Conservation (phyloP, 2,888 invertebrate genomes). For the Brachyptera risi region DNA sequence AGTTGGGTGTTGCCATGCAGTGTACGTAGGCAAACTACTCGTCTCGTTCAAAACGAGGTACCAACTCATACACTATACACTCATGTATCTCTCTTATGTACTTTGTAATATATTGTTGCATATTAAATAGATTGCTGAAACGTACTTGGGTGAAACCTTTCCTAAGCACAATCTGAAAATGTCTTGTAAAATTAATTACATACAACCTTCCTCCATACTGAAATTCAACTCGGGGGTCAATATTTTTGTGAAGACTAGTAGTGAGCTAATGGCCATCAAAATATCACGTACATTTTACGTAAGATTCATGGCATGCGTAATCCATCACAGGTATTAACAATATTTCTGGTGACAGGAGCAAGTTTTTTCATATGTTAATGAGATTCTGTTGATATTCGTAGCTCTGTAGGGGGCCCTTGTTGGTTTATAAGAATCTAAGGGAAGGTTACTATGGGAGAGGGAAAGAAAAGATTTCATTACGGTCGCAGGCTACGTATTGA, state of each 20-base stretch:
- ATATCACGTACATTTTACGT: conserved; percentile 19
- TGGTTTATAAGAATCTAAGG: conserved; percentile 15
- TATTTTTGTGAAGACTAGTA: conserved; percentile 10
- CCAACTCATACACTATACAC: too few species aligned
- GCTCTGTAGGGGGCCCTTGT: conserved; percentile 9
- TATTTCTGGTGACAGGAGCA: conserved; percentile 26
- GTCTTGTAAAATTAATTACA: neutral
- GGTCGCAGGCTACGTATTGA: neutral
- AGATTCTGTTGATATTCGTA: conserved; percentile 26
- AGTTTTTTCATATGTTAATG: conserved; percentile 29
- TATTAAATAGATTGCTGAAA: too few species aligned
- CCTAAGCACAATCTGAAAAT: neutral
- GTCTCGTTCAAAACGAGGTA: too few species aligned
- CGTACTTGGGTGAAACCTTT: too few species aligned
- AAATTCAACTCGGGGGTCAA: neutral
- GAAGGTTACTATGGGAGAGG: neutral
- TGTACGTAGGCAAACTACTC: too few species aligned
- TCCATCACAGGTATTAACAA: conserved; percentile 26
- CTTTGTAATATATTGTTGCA: too few species aligned
- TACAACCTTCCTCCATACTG: neutral
- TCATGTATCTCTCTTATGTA: too few species aligned
- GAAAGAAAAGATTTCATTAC: neutral
- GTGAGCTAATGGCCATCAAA: conserved; percentile 13
- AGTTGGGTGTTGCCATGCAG: too few species aligned
- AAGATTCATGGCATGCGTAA: conserved; percentile 19